Base-by-base conservation (phyloP, 1,140 invertebrate genomes). In the Drosophila prosaltans region DNA sequence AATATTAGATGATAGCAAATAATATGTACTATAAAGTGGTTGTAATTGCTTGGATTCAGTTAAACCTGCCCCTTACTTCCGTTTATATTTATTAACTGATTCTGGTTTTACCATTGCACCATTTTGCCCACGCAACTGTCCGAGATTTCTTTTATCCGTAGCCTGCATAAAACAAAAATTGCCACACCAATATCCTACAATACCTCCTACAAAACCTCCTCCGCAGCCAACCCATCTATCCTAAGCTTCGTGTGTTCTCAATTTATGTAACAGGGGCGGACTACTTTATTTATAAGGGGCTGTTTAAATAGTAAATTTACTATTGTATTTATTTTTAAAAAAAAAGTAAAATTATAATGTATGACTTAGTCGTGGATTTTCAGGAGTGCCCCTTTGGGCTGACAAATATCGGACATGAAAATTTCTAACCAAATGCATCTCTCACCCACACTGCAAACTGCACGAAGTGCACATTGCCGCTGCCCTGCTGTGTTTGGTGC, bases 401-500 rank as follows among this genome's bases (percentile, higher is more conserved):
- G 2, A 8, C 45, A 51, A 26, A 24, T 10, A 51, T 9, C 21
- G 45, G 45, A 51, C 45, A 8, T 51, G 45, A 24, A 51, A 26
- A 51, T 26, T 7, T 51, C 2, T 26, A 3, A 8, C 8, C 8
- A 10, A 9, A 10, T 68, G 39, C 81, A 79, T 88, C 81, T 80
- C 81, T 62, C 80, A 72, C 80, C 68, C 74, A 72, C 61, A 81
- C 54, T 65, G 67, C 61, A 68, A 75, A 82, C 77, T 86, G 79
- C 72, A 78, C 67, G 73, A 84, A 84, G 11, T 43, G 11, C n/a
- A 43, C 10, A 16, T 3, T 43, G 41, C 41, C 16, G 11, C 41
- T 16, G 11, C n/a, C 16, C 71, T 74, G 67, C 68, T 59, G 4
- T 36, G 74, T 82, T 77, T 89, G 84, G 84, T 88, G 84, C 84